These are phyloP conservation scores for Chesias legatella DNA, from an alignment of 2,888 invertebrate species.

Conservation along the genomic window DNA sequence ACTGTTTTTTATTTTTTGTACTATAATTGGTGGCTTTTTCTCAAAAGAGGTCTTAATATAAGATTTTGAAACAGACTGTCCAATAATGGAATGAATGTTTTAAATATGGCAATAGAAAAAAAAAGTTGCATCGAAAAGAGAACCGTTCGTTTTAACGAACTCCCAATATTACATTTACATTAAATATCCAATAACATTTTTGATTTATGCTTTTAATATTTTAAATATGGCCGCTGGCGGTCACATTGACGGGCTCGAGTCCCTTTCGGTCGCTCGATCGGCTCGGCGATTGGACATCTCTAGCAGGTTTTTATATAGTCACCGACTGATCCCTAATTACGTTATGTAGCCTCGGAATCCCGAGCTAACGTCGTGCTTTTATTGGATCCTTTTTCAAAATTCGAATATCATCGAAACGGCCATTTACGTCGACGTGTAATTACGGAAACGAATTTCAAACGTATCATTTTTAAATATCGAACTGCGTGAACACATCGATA, in stretches of 20 bases:
- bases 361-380: conserved; percentile 46
- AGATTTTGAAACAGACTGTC: conserved; percentile 22
- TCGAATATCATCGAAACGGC: conserved; percentile 35
- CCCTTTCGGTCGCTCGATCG: conserved; percentile 53
- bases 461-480: conserved; percentile 33
- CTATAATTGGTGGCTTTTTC: conserved; percentile 49
- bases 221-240: conserved; percentile 72
- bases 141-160: conserved; percentile 40
- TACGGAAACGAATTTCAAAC: conserved; percentile 35
- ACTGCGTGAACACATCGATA: conserved; percentile 24
- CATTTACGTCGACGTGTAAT: conserved; percentile 35
- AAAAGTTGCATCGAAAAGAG: conserved; percentile 35
- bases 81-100: conserved; percentile 40
- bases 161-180: conserved; percentile 57
- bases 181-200: conserved; percentile 67
- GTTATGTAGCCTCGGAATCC: conserved; percentile 53
- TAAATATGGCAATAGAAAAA: conserved; percentile 38
- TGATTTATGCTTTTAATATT: conserved; percentile 75
- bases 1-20: conserved; percentile 47
- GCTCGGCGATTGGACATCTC: conserved; percentile 60
- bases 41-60: conserved; percentile 33
- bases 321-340: conserved; percentile 62
- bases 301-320: conserved; percentile 50
- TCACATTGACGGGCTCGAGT: conserved; percentile 42
- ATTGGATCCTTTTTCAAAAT: conserved; percentile 42